Evolutionary conservation across 2,888 invertebrate species (phyloP).

Genomic region (Clunio marinus): DNA sequence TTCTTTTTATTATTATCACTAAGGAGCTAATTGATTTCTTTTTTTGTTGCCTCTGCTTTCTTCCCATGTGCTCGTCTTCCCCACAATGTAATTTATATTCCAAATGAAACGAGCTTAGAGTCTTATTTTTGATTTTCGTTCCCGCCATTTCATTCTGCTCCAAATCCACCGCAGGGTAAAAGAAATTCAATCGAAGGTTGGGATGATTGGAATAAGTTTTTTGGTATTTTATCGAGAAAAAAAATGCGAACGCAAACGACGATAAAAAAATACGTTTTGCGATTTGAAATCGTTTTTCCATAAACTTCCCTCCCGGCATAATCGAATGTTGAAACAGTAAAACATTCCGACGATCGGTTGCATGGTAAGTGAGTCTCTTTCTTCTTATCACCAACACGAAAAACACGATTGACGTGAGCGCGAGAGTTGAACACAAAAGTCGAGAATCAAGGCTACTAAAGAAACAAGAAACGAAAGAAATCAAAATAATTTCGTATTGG

Average conservation of each 20-base stretch:
- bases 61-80: background rate
- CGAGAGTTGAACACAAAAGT: too few relatives aligned
- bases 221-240: background rate
- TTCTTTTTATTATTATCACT: slow-evolving; percentile 23
- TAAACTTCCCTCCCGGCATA: background rate
- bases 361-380: too few relatives aligned
- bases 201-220: background rate
- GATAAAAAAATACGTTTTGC: background rate
- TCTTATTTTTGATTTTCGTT: background rate
- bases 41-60: background rate
- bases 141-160: too few relatives aligned
- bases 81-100: background rate
- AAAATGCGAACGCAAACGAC: background rate
- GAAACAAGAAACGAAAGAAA: background rate
- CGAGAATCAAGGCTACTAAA: too few relatives aligned
- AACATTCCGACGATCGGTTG: too few relatives aligned
- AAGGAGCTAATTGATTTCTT: slow-evolving; percentile 28
- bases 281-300: background rate
- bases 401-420: too few relatives aligned
- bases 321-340: too few relatives aligned
- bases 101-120: background rate
- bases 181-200: slow-evolving; percentile 1
- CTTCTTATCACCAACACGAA: too few relatives aligned
- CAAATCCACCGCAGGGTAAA: background rate
- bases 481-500: slow-evolving; percentile 1